Base-by-base conservation (phyloP, 2,113 vertebrate species). In the Microcebus murinus region DNA sequence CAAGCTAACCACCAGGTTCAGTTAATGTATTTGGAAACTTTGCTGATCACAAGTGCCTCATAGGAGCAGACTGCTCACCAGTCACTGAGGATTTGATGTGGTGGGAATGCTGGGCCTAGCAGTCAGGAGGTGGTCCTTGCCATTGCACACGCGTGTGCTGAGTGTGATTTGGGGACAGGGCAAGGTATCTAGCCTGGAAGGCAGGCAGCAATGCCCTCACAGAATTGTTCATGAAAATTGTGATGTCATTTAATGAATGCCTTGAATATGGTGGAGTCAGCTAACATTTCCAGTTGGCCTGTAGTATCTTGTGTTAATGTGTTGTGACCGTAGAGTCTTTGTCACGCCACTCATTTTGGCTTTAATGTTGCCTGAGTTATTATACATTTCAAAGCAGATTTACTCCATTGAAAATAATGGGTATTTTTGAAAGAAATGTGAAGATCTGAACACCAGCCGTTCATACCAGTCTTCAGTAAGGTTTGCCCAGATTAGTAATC, bases 1-100 rank as follows among this genome's bases (percentile, higher is more conserved):
- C 45, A 23, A 14, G 29, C 90, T 14, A 27, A 15, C 23, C 6
- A n/a, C 4, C 55, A 18, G 17, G 23, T 67, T 84, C 93, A 0
- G 8, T 13, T 6, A 50, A 11, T 34, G 25, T 65, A 4, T 36
- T 17, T 42, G 52, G 82, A 31, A 36, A 39, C 29, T 2, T 36
- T 48, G 25, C 25, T 1, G 67, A 36, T 31, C 34, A 4, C 36
- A 25, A 2, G 4, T 34, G 39, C 23, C 65, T 55, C 1, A 8
- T 1, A 11, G 34, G 15, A 61, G 50, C 48, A 29, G 11, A 52
- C 25, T 23, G 55, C 48, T 61, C 12, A 13, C 6, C 21, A 57
- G 73, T 9, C 57, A 0, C 0, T 23, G 29, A n/a, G 48, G 7
- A 10, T 10, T 29, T 0, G 17, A 1, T 36, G 50, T 7, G 29